A percentile compares a stretch with the other conserved stretches of the same genome.
These are phyloP conservation scores for Catalaphyllia jardinei DNA, from an alignment of 64 coral and sea anemone genomes.

Conservation along the genomic window DNA sequence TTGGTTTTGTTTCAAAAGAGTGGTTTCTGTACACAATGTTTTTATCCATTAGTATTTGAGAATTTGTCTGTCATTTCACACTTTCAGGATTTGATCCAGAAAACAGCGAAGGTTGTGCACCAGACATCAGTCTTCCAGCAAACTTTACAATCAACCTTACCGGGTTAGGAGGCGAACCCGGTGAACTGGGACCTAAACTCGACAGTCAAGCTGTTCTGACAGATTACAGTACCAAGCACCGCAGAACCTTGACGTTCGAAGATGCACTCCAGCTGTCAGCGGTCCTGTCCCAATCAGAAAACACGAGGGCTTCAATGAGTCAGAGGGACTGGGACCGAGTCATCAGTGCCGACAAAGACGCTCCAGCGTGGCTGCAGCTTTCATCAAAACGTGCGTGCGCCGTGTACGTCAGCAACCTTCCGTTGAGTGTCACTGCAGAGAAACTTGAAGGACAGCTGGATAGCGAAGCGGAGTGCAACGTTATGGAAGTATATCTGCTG, in stretches of 20 bases:
- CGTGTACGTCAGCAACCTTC: conserved; percentile 69
- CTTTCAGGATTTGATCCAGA: conserved; percentile 41
- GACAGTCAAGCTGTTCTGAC: conserved; percentile 75
- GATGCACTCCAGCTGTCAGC: conserved; percentile 65
- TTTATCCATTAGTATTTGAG: too few species aligned
- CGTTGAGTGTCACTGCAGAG: conserved; percentile 69
- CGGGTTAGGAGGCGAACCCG: conserved; percentile 73
- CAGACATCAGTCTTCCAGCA: conserved; percentile 36
- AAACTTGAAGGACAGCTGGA: conserved; percentile 73
- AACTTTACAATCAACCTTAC: conserved; percentile 66
- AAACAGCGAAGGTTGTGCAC: neutral
- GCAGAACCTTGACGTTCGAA: conserved; percentile 60
- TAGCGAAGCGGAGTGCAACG: conserved; percentile 75
- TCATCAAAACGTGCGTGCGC: conserved; percentile 43
- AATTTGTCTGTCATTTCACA: neutral
- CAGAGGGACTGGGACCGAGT: conserved; percentile 74
- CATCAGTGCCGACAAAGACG: conserved; percentile 70
- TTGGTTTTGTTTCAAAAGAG: too few species aligned
- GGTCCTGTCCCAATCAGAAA: conserved; percentile 2
- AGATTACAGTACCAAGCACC: conserved; percentile 68
- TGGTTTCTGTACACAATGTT: too few species aligned
- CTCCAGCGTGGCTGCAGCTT: conserved; percentile 71
- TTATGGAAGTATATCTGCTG: conserved; percentile 56
- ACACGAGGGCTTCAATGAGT: conserved; percentile 5
- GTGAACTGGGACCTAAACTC: conserved; percentile 51